Evolutionary conservation across 2,113 vertebrate genomes (phyloP).

Genomic region (Pterocles orientalis): DNA sequence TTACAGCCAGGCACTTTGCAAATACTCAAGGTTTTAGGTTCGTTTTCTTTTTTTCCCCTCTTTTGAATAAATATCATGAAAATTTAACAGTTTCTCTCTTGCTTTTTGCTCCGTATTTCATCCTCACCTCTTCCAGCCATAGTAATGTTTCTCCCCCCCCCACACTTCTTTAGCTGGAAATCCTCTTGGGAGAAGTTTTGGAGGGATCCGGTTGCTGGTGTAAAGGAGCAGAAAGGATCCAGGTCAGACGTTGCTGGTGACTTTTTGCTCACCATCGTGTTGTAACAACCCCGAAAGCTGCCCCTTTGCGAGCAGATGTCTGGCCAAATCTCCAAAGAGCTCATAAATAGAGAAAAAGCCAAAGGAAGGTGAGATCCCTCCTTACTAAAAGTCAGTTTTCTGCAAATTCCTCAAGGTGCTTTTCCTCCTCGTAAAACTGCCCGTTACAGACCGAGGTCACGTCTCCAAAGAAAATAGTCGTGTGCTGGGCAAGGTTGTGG

Average conservation of each 20-base stretch:
- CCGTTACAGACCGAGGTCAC: not conserved
- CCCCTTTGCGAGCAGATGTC: not conserved
- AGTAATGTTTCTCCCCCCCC: fast-evolving
- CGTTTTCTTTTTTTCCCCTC: not conserved
- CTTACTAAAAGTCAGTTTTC: not conserved
- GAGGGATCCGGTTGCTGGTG: not conserved
- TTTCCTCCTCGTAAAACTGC: not conserved
- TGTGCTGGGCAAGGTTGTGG: not conserved
- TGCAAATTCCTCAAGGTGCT: not conserved
- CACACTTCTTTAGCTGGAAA: not conserved
- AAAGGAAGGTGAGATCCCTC: not conserved
- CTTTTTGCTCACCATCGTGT: not conserved
- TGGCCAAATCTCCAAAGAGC: not conserved
- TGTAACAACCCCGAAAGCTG: not conserved
- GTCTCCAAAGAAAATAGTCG: not conserved
- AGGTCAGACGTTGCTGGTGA: not conserved
- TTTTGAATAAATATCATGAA: not conserved
- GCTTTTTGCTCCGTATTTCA: not conserved
- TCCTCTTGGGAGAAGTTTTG: not conserved
- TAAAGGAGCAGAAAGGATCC: not conserved
- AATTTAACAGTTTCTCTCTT: not conserved
- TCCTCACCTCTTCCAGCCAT: not conserved
- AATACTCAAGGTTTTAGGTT: not conserved
- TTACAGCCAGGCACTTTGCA: not conserved
- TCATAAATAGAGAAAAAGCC: not conserved